Evolutionary conservation across 2,113 vertebrate species (phyloP), one percentile per base, ranked within the genome.

Genomic region (Pelecanus crispus): DNA sequence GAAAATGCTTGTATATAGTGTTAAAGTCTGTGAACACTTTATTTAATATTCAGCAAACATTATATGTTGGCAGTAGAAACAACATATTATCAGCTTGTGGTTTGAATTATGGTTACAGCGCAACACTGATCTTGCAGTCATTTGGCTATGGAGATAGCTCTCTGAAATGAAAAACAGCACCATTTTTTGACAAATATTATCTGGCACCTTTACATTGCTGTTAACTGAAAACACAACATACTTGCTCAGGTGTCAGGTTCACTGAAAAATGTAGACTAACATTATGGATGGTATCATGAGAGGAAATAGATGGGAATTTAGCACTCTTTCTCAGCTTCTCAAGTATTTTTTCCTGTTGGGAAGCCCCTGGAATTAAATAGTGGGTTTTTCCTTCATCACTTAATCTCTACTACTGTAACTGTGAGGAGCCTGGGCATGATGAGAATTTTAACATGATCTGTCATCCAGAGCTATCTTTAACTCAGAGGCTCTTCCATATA

Each of bases 161-260:
- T 86, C 80, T 77, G 86, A 97, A 97, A 96, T 97, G 93, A 92
- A 92, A 98, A 96, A n/a, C 90, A 97, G 88, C 75, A 79, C 70
- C 16, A 34, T 87, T 94, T 88, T 94, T 86, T 96, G 79, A 92
- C 90, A 97, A 80, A 81, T 94, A 68, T 65, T 96, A 73, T 95
- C 85, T 95, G 92, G 62, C 91, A 92, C 91, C 87, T 95, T 95
- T 94, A 53, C 74, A 50, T 55, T 83, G 92, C 88, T 90, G 93
- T 81, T 97, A 97, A 96, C 88, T 93, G 75, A 93, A 95, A 97
- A 94, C 67, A 94, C 53, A 80, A 80, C 97, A 94, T 94, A 82
- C 72, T 81, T 94, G 38, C 40, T 86, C 63, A 87, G 85, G 63
- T 94, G 56, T 95, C 82, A 80, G 72, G 53, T 92, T 83, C 66